These are phyloP conservation scores for Rynchops niger DNA, from an alignment of 2,113 vertebrate genomes.

Conservation along the genomic window DNA sequence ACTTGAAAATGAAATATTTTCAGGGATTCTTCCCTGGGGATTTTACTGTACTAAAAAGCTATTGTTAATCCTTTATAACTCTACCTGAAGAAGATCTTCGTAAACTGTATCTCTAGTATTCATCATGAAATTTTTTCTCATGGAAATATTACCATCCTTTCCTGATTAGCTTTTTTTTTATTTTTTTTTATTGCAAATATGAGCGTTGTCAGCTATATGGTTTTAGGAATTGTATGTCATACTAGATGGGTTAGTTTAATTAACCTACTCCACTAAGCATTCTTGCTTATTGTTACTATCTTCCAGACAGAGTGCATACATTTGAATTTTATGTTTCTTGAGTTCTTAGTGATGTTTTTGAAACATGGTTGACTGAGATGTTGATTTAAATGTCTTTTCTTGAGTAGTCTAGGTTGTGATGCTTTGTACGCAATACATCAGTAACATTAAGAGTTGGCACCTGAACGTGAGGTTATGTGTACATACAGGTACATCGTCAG, in stretches of 20 bases:
- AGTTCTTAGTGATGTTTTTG: neutral
- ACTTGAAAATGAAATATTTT: slow-evolving; percentile 30
- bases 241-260: slow-evolving; percentile 1
- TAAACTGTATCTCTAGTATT: neutral
- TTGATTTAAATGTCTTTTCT: neutral
- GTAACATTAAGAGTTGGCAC: neutral
- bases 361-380: neutral
- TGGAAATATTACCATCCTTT: neutral
- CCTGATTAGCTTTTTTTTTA: neutral
- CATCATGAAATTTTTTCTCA: neutral
- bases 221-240: neutral
- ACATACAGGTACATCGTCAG: neutral
- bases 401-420: neutral
- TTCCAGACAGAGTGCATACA: neutral
- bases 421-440: neutral
- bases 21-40: neutral
- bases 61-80: neutral
- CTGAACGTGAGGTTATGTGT: neutral
- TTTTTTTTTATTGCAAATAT: neutral
- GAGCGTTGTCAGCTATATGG: neutral
- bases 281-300: neutral
- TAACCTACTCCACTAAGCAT: neutral
- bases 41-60: neutral
- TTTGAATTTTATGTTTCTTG: neutral
- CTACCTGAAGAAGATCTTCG: neutral